Percentiles rank a stretch among this genome's conserved stretches.
Evolutionary conservation across 2,888 invertebrate species (phyloP).

Genomic region (Polyommatus icarus): DNA sequence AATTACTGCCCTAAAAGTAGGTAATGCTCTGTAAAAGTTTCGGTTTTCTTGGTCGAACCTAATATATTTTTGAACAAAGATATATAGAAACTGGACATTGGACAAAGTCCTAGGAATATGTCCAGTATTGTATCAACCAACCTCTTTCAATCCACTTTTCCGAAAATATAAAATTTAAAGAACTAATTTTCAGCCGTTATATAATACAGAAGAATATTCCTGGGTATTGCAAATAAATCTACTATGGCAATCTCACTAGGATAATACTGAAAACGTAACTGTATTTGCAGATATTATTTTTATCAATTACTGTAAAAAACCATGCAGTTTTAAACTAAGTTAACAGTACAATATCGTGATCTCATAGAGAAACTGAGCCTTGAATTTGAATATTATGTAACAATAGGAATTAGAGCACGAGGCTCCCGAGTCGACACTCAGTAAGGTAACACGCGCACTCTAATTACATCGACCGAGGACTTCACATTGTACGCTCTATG

Average conservation of each 20-base stretch:
- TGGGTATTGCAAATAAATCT: no score
- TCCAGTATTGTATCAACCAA: no score
- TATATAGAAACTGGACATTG: no score
- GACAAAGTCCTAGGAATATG: no score
- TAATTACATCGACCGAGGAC: conserved; percentile 36
- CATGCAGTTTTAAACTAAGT: not conserved
- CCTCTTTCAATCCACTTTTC: not conserved
- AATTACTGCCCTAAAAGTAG: not conserved
- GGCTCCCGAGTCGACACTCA: not conserved
- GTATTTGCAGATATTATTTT: not conserved
- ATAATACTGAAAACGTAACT: no score
- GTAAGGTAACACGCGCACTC: conserved; percentile 16
- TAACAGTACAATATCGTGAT: not conserved
- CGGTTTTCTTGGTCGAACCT: not conserved
- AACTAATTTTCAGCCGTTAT: not conserved
- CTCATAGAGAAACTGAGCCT: not conserved
- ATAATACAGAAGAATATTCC: no score
- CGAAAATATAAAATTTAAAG: not conserved
- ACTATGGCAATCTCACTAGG: no score
- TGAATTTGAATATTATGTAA: conserved; percentile 3
- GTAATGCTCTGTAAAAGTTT: not conserved
- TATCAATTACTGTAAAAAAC: not conserved
- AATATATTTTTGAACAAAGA: no score
- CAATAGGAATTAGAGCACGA: conserved; percentile 7
- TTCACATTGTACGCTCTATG: conserved; percentile 51